These are phyloP conservation scores for Hemistola chrysoprasaria DNA, from an alignment of 2,888 invertebrate genomes.

Conservation along the genomic window DNA sequence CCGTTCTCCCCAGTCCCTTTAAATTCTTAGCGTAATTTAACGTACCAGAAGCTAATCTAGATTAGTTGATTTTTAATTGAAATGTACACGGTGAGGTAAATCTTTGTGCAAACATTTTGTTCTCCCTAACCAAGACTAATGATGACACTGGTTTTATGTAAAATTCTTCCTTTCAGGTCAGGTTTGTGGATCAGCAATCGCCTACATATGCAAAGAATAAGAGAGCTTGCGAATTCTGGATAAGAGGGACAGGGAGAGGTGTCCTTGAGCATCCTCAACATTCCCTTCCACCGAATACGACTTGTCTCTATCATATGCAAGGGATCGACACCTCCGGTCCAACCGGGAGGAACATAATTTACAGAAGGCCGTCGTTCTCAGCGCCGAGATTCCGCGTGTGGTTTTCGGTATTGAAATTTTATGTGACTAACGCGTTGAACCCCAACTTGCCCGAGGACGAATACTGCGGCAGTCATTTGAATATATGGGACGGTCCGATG, in stretches of 20 bases:
- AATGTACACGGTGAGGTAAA: slow-evolving; percentile 19
- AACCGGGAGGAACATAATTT: slow-evolving; percentile 77
- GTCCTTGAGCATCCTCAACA: slow-evolving; percentile 92
- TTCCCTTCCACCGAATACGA: slow-evolving; percentile 93
- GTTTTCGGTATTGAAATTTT: slow-evolving; percentile 93
- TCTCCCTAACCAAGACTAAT: slow-evolving; percentile 13
- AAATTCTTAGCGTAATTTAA: slow-evolving; percentile 17
- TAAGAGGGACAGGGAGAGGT: slow-evolving; percentile 90
- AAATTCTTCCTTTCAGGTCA: slow-evolving; percentile 82
- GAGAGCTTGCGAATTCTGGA: slow-evolving; percentile 92
- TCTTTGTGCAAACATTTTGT: not conserved
- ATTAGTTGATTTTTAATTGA: slow-evolving; percentile 11
- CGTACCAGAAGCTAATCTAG: not conserved
- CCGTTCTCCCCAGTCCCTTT: slow-evolving; percentile 33
- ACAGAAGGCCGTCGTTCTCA: slow-evolving; percentile 82
- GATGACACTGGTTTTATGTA: slow-evolving; percentile 6
- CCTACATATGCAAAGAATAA: slow-evolving; percentile 93
- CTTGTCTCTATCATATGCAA: slow-evolving; percentile 92
- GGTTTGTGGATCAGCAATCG: slow-evolving; percentile 92
- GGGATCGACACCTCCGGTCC: slow-evolving; percentile 84
- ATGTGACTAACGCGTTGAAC: slow-evolving; percentile 85
- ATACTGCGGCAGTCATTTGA: slow-evolving; percentile 91
- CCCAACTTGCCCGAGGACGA: slow-evolving; percentile 86
- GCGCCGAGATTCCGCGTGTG: slow-evolving; percentile 90
- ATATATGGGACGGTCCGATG: slow-evolving; percentile 93